These are phyloP conservation scores for Drosophila fulvimacula DNA, from an alignment of 2,888 invertebrate species.

Conservation along the genomic window DNA sequence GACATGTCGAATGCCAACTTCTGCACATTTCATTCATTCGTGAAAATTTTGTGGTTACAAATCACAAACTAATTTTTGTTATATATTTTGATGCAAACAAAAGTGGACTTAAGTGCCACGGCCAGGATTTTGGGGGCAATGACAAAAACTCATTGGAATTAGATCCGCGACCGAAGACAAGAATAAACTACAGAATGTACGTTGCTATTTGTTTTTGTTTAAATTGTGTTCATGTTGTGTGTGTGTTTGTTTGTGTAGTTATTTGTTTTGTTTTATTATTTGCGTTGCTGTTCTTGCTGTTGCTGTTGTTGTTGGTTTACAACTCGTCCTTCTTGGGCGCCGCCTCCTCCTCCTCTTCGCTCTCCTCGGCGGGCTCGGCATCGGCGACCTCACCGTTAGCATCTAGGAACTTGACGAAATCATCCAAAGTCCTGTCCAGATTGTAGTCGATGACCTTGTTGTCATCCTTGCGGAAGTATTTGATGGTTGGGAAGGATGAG, in stretches of 20 bases:
- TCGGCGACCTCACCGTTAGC: conserved; percentile 92
- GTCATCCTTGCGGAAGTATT: conserved; percentile 96
- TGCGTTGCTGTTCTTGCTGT: conserved; percentile 29
- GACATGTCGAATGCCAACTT: conserved; percentile 45
- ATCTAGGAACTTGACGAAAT: conserved; percentile 96
- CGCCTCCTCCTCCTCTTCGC: conserved; percentile 80
- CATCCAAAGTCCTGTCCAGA: conserved; percentile 97
- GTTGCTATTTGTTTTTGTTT: conserved; percentile 65
- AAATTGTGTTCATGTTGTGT: conserved; percentile 40
- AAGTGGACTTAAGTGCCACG: conserved; percentile 40
- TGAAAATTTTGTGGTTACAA: conserved; percentile 19
- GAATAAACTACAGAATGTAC: conserved; percentile 80
- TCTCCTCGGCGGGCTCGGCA: conserved; percentile 83
- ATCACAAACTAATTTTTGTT: conserved; percentile 48
- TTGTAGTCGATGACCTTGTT: conserved; percentile 96
- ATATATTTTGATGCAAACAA: conserved; percentile 41
- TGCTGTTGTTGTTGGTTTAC: conserved; percentile 76
- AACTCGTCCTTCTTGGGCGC: conserved; percentile 85
- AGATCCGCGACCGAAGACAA: conserved; percentile 45
- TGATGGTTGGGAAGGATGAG: conserved; percentile 97
- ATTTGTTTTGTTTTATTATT: conserved; percentile 57
- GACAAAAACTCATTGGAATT: conserved; percentile 70
- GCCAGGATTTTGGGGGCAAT: conserved; percentile 48
- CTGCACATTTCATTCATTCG: conserved; percentile 11
- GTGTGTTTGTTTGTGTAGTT: conserved; percentile 28